Conservation (phyloP, 2,113 vertebrate species). For the Cichladusa arquata region DNA sequence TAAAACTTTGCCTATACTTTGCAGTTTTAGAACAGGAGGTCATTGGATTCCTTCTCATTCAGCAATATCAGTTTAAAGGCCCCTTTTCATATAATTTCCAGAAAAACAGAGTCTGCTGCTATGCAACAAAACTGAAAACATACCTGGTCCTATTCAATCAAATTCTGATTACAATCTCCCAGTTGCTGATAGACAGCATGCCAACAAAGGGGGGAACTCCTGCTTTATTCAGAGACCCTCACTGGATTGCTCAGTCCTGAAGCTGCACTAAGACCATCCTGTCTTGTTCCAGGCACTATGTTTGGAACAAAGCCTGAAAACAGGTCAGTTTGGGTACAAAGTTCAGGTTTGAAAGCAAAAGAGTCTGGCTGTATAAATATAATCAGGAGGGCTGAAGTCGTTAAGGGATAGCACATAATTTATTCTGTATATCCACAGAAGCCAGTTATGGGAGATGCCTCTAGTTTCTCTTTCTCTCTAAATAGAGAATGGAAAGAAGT, state of each 20-base stretch:
- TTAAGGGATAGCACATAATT: not conserved
- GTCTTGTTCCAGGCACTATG: not conserved
- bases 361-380: not conserved
- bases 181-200: not conserved
- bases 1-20: not conserved
- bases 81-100: not conserved
- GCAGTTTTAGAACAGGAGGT: not conserved
- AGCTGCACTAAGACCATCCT: not conserved
- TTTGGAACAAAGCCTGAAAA: not conserved
- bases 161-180: not conserved
- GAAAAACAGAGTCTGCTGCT: not conserved
- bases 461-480: not conserved
- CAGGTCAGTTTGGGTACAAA: not conserved
- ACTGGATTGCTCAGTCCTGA: not conserved
- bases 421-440: not conserved
- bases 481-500: not conserved
- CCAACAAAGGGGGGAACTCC: not conserved
- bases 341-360: not conserved
- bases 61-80: not conserved
- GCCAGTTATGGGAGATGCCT: not conserved
- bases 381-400: not conserved
- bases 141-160: rapidly evolving
- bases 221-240: not conserved
- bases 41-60: not conserved
- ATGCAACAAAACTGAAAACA: not conserved